These are phyloP conservation scores for Thymelicus lineola DNA, from an alignment of 2,888 invertebrate genomes.

Conservation along the genomic window DNA sequence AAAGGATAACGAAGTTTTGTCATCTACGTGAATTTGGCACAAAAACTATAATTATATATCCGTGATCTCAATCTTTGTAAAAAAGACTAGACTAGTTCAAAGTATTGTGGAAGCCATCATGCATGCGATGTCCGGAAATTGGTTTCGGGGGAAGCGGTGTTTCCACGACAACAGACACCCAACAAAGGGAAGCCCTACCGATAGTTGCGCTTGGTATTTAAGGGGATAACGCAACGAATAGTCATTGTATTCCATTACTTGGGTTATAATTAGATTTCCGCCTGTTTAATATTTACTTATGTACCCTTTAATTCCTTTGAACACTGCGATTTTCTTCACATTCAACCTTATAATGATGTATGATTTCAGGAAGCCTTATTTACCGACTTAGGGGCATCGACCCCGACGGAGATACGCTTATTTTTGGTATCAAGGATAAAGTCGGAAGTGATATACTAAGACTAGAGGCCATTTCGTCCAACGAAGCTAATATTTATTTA, in stretches of 20 bases:
- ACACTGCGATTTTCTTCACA: no score
- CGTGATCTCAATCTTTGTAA: no score
- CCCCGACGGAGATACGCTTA: constrained; percentile 93
- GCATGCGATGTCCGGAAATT: constrained; percentile 67
- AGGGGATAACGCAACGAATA: constrained; percentile 31
- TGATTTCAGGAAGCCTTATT: constrained; percentile 90
- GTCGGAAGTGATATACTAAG: constrained; percentile 93
- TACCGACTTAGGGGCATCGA: constrained; percentile 93
- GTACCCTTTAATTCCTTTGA: no score
- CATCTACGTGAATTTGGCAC: no score
- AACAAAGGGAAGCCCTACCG: constrained; percentile 73
- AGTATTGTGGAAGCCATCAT: constrained; percentile 1
- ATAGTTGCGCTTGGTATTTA: constrained; percentile 44
- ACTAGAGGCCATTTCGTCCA: constrained; percentile 91
- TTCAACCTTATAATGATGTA: constrained; percentile 8
- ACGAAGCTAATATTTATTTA: constrained; percentile 94
- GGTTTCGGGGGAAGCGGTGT: constrained; percentile 60
- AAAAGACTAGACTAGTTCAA: neutral
- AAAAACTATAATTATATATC: no score
- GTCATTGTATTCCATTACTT: constrained; percentile 22
- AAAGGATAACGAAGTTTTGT: no score
- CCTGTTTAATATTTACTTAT: neutral
- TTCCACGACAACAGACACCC: constrained; percentile 70
- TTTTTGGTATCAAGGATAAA: constrained; percentile 92
- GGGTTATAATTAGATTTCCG: constrained; percentile 14